Percentiles rank a stretch among this genome's conserved stretches.
These are phyloP conservation scores for Dusona sp. DNA, from an alignment of 2,888 invertebrate species.

Conservation along the genomic window DNA sequence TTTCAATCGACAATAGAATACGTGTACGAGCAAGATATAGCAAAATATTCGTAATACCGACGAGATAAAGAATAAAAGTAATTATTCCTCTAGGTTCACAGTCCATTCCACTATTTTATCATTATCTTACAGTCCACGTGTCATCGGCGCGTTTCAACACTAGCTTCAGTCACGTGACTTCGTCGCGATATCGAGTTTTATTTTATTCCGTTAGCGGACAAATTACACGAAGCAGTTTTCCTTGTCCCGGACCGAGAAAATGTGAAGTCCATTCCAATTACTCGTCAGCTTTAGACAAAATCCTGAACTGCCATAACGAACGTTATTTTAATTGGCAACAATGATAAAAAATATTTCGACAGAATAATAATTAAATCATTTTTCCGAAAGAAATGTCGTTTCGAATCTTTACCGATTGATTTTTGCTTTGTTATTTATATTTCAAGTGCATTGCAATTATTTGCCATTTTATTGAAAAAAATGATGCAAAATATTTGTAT, in stretches of 20 bases:
- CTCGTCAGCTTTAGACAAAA: neutral
- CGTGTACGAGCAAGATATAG: neutral
- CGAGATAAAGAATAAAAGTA: slow-evolving; percentile 9
- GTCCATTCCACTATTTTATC: slow-evolving; percentile 22
- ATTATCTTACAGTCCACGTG: slow-evolving; percentile 34
- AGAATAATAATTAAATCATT: neutral
- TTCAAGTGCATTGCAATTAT: too few relatives aligned
- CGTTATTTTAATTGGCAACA: neutral
- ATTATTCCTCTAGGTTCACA: neutral
- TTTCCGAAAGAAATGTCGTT: too few relatives aligned
- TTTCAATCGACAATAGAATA: neutral
- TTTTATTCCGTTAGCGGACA: slow-evolving; percentile 15
- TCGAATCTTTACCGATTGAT: too few relatives aligned
- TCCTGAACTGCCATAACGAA: neutral
- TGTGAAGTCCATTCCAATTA: neutral
- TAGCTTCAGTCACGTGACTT: slow-evolving; percentile 20
- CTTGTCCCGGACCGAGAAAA: slow-evolving; percentile 28
- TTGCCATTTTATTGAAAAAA: too few relatives aligned
- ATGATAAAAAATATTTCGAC: neutral
- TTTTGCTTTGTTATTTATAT: too few relatives aligned
- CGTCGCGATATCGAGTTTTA: slow-evolving; percentile 19
- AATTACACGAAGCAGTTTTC: slow-evolving; percentile 12
- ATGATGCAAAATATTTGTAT: too few relatives aligned
- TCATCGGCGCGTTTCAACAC: slow-evolving; percentile 17
- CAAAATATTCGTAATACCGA: neutral